These are phyloP conservation scores for Cirrhinus mrigala DNA, from an alignment of 2,797 vertebrate species.

Conservation along the genomic window DNA sequence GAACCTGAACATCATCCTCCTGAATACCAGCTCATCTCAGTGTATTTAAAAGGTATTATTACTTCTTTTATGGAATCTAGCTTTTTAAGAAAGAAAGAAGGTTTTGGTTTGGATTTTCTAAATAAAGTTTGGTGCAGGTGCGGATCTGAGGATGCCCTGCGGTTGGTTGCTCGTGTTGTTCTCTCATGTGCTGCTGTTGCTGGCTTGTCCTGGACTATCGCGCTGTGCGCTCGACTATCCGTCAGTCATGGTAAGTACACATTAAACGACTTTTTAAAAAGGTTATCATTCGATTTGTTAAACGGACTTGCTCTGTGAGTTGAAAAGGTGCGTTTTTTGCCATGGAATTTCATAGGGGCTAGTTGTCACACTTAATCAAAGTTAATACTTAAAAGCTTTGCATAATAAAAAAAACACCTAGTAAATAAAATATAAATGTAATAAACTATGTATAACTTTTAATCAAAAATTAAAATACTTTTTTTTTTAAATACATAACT, in stretches of 20 bases:
- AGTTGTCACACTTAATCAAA: constrained; percentile 1
- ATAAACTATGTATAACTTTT: no score
- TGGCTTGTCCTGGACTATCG: constrained; percentile 56
- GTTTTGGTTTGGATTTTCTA: not conserved
- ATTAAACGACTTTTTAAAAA: not conserved
- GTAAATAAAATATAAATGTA: no score
- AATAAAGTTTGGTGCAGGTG: constrained; percentile 9
- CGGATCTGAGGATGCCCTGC: constrained; percentile 42
- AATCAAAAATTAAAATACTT: no score
- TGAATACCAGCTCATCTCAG: not conserved
- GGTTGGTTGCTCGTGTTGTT: constrained; percentile 52
- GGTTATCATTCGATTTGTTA: not conserved
- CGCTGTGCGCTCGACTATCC: constrained; percentile 48
- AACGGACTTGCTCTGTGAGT: not conserved
- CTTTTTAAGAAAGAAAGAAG: not conserved
- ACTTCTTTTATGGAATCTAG: not conserved
- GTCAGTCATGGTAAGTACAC: constrained; percentile 4
- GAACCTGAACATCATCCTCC: not conserved
- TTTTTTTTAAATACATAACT: no score
- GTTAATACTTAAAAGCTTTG: not conserved
- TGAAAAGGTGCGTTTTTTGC: not conserved
- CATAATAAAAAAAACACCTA: not conserved
- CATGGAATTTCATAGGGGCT: not conserved
- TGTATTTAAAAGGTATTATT: constrained; percentile 11
- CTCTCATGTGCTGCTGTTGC: constrained; percentile 57